These are phyloP conservation scores for Yasuhikotakia modesta DNA, from an alignment of 2,797 vertebrate species.

Conservation along the genomic window DNA sequence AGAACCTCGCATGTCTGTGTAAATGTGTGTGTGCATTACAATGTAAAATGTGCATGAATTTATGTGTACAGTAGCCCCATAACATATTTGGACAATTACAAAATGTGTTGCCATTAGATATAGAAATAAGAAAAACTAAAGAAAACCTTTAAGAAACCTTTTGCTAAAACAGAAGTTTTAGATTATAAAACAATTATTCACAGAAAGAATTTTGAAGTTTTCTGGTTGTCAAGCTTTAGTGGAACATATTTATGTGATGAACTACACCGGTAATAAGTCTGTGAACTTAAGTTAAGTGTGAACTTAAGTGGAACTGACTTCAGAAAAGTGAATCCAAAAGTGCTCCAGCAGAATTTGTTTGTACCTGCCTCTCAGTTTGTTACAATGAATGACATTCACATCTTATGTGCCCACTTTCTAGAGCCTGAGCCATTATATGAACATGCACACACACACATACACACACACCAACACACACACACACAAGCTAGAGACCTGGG, in stretches of 20 bases:
- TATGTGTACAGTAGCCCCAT: neutral
- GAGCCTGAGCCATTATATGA: neutral
- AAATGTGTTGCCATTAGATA: neutral
- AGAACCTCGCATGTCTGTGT: neutral
- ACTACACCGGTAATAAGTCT: too few species aligned
- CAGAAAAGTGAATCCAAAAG: too few species aligned
- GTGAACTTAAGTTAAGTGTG: too few species aligned
- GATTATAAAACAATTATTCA: too few species aligned
- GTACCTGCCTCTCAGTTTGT: neutral
- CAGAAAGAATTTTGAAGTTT: too few species aligned
- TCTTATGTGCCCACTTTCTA: neutral
- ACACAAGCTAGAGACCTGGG: neutral
- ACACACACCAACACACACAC: too few species aligned
- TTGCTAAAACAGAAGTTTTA: too few species aligned
- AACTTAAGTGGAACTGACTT: too few species aligned
- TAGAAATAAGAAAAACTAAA: too few species aligned
- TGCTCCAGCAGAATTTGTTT: neutral
- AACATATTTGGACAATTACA: neutral
- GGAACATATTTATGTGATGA: too few species aligned
- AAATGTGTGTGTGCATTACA: conserved; percentile 15
- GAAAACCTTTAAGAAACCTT: too few species aligned
- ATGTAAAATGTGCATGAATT: neutral
- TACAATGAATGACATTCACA: neutral
- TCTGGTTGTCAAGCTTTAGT: neutral
- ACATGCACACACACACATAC: too few species aligned